Conservation (phyloP, 2,797 vertebrate genomes). For the Carduelis carduelis region DNA sequence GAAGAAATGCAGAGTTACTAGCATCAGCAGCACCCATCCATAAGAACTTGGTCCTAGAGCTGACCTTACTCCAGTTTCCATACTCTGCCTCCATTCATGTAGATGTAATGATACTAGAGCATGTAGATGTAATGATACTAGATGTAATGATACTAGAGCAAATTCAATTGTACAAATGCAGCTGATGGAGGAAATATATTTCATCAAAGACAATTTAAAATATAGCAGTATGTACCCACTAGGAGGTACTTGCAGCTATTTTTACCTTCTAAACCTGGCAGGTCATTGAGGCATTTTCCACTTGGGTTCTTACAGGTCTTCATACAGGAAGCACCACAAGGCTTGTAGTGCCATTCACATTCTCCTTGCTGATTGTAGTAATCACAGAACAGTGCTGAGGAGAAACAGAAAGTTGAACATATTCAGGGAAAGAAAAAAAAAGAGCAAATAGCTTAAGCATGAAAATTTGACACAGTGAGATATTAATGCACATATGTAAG, state of each 20-base stretch:
- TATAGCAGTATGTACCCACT: background rate
- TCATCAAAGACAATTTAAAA: background rate
- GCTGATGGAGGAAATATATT: background rate
- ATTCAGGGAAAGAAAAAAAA: background rate
- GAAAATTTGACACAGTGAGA: background rate
- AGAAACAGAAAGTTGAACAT: background rate
- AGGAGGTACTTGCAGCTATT: background rate
- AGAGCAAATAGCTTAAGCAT: background rate
- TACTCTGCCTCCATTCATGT: background rate
- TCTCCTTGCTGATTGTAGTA: constrained; percentile 75
- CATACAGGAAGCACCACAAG: constrained; percentile 77
- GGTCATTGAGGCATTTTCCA: constrained; percentile 66
- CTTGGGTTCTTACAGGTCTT: constrained; percentile 77
- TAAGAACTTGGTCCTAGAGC: background rate
- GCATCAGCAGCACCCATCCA: background rate
- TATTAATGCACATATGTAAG: background rate
- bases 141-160: background rate
- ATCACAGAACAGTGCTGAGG: constrained; percentile 77
- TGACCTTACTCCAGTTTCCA: background rate
- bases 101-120: background rate
- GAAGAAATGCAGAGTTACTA: background rate
- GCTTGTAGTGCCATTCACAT: constrained; percentile 79
- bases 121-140: background rate
- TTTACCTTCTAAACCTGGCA: constrained; percentile 77
- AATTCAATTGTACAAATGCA: background rate